phyloP scores from a whole-genome alignment of 1,140 invertebrate species.

The Heterodera carotae region DNA sequence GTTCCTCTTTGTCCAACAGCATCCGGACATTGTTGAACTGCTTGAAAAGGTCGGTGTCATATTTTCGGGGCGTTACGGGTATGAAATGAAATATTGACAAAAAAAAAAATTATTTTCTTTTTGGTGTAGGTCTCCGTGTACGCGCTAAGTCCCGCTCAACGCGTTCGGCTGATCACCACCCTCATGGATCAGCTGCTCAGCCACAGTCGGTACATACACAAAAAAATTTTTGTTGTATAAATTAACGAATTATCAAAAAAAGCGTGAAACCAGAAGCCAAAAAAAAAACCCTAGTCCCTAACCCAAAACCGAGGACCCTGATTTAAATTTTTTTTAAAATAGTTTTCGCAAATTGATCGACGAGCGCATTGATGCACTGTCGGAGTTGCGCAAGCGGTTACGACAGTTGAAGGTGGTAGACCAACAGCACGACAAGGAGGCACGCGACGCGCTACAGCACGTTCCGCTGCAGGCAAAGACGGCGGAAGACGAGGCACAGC shows the following conservation, averaged over 20 bases:
- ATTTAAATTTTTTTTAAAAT: no score
- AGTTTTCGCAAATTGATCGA: slow-evolving; percentile 36
- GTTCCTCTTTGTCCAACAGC: slow-evolving; percentile 30
- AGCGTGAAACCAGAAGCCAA: no score
- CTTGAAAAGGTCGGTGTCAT: slow-evolving; percentile 32
- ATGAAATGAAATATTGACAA: background rate
- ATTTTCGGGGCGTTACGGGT: no score
- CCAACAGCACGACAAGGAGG: slow-evolving; percentile 37
- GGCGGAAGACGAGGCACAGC: background rate
- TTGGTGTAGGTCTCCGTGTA: slow-evolving; percentile 34
- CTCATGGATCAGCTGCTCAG: slow-evolving; percentile 40
- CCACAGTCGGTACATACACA: background rate
- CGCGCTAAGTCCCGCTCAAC: slow-evolving; percentile 27
- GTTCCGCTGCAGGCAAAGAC: background rate
- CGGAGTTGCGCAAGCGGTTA: slow-evolving; percentile 25
- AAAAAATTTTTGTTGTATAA: no score
- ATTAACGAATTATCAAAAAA: background rate
- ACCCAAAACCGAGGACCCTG: no score
- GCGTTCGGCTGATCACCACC: slow-evolving; percentile 27
- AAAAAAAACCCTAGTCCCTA: no score
- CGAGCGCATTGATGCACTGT: slow-evolving; percentile 31
- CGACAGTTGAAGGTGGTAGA: slow-evolving; percentile 23
- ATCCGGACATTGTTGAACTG: slow-evolving; percentile 30
- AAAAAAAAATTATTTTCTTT: background rate
- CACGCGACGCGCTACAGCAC: slow-evolving; percentile 27